Base-by-base conservation (phyloP, 2,888 invertebrate species). In the Phortica okadai region DNA sequence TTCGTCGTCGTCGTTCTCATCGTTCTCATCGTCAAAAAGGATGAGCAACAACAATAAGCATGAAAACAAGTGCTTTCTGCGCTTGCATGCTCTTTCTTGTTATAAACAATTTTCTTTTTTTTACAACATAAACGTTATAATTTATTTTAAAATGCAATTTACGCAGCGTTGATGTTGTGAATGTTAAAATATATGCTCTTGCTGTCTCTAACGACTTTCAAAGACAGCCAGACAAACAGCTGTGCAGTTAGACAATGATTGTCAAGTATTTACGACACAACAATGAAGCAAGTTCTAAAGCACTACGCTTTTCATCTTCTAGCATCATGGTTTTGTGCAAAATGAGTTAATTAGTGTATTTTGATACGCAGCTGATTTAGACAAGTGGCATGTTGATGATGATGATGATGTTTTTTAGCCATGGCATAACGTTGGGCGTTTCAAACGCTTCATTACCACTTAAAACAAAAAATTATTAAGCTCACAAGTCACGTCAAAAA, bases 111-210 rank as follows among this genome's bases (percentile, higher is more conserved):
- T n/a, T n/a, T n/a, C n/a, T n/a, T n/a, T 54, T 10, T 14, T n/a
- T n/a, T 54, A 79, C 86, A 83, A 83, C 83, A 86, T 86, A 86
- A 86, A 83, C 83, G 82, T 85, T 84, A 86, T 86, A 86, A 86
- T 86, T 86, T 86, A 86, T 86, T 86, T 86, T 86, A 85, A 86
- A 86, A 86, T 86, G 85, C 84, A 86, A 86, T 86, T 86, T 86
- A 83, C 85, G 82, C 83, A 80, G 78, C 79, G 79, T 56, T 73
- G 70, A 75, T 72, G 70, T 54, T 72, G 11, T 58, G 75, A 58
- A 78, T 80, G 82, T 80, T 79, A 72, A 72, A 72, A 70, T 54
- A 14, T 16, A 64, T 21, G 11, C 33, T 33, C 33, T 33, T 33
- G 1, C 33, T n/a, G n/a, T 33, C 33, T 33, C 33, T 33, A 33